Evolutionary conservation across 37 sponge, comb jelly and placozoan genomes (phyloP), one percentile per base, ranked within the genome.

Genomic region (Amphimedon queenslandica): DNA sequence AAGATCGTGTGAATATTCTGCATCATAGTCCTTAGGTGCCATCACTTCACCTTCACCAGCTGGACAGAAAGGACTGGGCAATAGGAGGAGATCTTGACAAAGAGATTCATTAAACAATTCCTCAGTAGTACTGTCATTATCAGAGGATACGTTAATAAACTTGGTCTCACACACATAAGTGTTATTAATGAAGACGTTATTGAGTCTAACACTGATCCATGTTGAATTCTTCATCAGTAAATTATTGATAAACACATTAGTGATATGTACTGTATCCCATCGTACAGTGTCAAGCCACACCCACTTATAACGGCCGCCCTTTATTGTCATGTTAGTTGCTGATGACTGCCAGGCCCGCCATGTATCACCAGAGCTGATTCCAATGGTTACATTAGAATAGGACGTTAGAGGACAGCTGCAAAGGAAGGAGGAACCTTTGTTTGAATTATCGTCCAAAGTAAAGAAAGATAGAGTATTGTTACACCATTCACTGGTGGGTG

Each of bases 1-100:
- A 58, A 89, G 84, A 31, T 53, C 61, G 16, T 89, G 80, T 51
- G 56, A 33, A 57, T 89, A 89, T 6, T 78, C 58, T 21, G 39
- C 21, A 60, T 32, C 3, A 31, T 58, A 23, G 34, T 57, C 61
- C 5, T 23, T 2, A 55, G 57, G 1, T 20, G 11, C 39, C 1
- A 47, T 47, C 51, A 18, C 29, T 1, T 24, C 66, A 38, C 20
- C 37, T 3, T 47, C 51, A 47, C 51, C 13, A 47, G 51, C 51
- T n/a, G n/a, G n/a, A n/a, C n/a, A n/a, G n/a, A n/a, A n/a, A n/a
- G n/a, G n/a, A n/a, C n/a, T n/a, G n/a, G n/a, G n/a, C n/a, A n/a
- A n/a, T n/a, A n/a, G n/a, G n/a, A n/a, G n/a, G n/a, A n/a, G n/a
- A n/a, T n/a, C 28, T 60, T 60, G 24, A 60, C 28, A 60, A 60